Base-by-base conservation (phyloP, 2,797 vertebrate species). In the Rachycentron canadum region DNA sequence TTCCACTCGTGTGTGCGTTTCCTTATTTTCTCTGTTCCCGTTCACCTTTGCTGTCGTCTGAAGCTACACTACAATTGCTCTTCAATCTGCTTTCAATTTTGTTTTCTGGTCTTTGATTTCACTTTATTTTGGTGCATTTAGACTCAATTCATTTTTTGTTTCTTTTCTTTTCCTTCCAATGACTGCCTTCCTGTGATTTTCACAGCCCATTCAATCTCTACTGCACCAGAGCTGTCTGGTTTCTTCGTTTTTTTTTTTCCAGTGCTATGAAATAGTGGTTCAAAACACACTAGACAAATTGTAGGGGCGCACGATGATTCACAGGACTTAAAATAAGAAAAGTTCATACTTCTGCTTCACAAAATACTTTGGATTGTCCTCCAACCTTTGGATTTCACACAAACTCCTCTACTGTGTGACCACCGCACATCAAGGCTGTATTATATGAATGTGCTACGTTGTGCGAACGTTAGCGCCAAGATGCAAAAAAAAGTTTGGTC, bases 1-100 rank as follows among this genome's bases (percentile, higher is more conserved):
- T 59, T 61, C n/a, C 38, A 34, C 17, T 78, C 62, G 53, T 73
- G 78, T 53, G 57, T 58, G 34, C 14, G 7, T 86, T 71, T 71
- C 28, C n/a, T 23, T 1, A 1, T 62, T 82, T 73, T 5, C 69
- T 79, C 71, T 78, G 41, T 65, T 79, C 68, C 21, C 28, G 34
- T 72, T 81, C 81, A 83, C 59, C 76, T 78, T 74, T 49, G 56
- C 64, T 73, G 55, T 62, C 63, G 70, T 81, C 64, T 84, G 69
- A 74, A 72, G 69, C 53, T 41, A 47, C 21, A 30, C 50, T 2
- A 78, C 77, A 88, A 88, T 87, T 55, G 36, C 38, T 65, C 69
- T 59, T 65, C 72, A 1, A 45, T 53, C 60, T 59, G 40, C 59
- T 80, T 83, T 82, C 71, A 74, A 21, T 78, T 69, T 28, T 28